A percentile compares a stretch with the other conserved stretches of the same genome.
Conservation (phyloP, 2,888 invertebrate species). For the Parnassius apollo region DNA sequence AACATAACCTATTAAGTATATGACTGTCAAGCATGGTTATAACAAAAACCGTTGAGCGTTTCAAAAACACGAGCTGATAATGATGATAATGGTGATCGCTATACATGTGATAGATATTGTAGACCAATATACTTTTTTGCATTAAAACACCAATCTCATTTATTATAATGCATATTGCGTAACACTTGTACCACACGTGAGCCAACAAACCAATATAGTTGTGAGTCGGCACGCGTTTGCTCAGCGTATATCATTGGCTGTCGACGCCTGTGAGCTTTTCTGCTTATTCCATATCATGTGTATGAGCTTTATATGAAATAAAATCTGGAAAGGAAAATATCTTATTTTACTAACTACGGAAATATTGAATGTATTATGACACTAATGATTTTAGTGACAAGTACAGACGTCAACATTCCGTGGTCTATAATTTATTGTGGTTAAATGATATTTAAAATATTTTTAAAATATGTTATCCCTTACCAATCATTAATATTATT, state of each 20-base stretch:
- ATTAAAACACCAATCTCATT: not conserved
- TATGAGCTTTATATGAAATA: conserved; percentile 26
- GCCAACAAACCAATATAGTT: conserved; percentile 63
- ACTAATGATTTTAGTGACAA: not conserved
- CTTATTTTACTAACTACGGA: conserved; percentile 30
- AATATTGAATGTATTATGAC: conserved; percentile 22
- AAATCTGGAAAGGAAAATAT: conserved; percentile 24
- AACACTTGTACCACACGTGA: conserved; percentile 40
- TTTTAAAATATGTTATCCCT: too few relatives aligned
- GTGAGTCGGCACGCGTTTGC: conserved; percentile 73
- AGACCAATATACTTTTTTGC: not conserved
- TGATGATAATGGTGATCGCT: too few relatives aligned
- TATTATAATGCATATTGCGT: conserved; percentile 17
- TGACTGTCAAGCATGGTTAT: too few relatives aligned
- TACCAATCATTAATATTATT: too few relatives aligned
- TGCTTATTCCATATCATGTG: conserved; percentile 45
- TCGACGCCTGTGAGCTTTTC: conserved; percentile 63
- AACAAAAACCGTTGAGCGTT: too few relatives aligned
- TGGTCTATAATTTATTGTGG: not conserved
- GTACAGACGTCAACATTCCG: not conserved
- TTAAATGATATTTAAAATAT: too few relatives aligned
- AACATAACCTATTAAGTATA: too few relatives aligned
- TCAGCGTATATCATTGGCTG: conserved; percentile 75
- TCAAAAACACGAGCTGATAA: too few relatives aligned
- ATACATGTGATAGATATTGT: not conserved